These are phyloP conservation scores for Sarcophaga bullata DNA, from an alignment of 1,140 invertebrate genomes.

Conservation along the genomic window DNA sequence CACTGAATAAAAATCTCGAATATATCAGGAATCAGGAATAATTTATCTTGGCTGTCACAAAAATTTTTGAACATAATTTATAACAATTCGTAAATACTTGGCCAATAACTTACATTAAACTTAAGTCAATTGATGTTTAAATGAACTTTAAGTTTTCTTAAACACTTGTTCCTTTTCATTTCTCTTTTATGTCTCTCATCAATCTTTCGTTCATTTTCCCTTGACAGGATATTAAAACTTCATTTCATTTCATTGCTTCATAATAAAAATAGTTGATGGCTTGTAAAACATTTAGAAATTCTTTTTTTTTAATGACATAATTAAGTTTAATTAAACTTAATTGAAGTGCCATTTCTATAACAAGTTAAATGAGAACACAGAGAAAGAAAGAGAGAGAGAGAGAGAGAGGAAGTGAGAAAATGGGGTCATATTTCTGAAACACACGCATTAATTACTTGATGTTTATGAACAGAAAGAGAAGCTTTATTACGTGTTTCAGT, in stretches of 20 bases:
- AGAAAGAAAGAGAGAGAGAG: not conserved
- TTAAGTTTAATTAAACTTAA: slow-evolving; percentile 6
- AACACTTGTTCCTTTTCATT: too few species aligned
- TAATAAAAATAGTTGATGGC: not conserved
- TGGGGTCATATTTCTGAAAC: not conserved
- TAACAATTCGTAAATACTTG: too few species aligned
- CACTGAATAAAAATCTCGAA: too few species aligned
- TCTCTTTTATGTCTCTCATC: too few species aligned
- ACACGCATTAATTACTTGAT: not conserved
- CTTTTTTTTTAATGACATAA: slow-evolving; percentile 10
- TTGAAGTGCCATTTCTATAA: not conserved
- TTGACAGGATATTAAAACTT: not conserved
- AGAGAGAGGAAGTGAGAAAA: too few species aligned
- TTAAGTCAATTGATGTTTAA: too few species aligned
- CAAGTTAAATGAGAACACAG: not conserved
- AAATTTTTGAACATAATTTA: too few species aligned
- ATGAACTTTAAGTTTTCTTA: too few species aligned
- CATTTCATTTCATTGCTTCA: not conserved
- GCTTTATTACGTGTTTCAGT: not conserved
- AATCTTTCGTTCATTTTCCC: not conserved
- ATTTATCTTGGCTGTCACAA: too few species aligned
- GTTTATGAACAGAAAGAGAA: not conserved
- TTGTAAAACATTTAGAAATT: not conserved
- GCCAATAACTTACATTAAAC: too few species aligned
- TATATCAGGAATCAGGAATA: too few species aligned